phyloP scores from a whole-genome alignment of 2,113 vertebrate species.

The Cyprinodon tularosa region DNA sequence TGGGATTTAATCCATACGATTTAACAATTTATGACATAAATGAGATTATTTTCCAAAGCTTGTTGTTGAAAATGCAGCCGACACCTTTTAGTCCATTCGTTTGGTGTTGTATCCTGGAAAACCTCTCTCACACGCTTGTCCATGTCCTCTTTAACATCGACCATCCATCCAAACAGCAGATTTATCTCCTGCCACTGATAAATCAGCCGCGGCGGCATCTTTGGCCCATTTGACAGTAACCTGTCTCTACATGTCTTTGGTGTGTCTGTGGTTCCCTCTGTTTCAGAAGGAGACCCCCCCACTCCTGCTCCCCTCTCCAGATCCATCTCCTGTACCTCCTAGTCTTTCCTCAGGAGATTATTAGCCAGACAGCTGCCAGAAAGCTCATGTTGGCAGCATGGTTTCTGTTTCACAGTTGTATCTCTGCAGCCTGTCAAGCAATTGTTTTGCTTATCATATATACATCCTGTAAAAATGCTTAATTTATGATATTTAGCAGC shows the following conservation, averaged over 20 bases:
- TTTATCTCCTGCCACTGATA: neutral
- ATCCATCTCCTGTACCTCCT: slow-evolving; percentile 81
- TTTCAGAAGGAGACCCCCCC: slow-evolving; percentile 86
- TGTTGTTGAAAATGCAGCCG: slow-evolving; percentile 5
- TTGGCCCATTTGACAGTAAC: slow-evolving; percentile 42
- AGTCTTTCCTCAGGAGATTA: slow-evolving; percentile 56
- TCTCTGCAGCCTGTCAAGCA: slow-evolving; percentile 72
- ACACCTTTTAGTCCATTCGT: slow-evolving; percentile 10
- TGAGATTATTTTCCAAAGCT: neutral
- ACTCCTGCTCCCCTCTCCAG: slow-evolving; percentile 79
- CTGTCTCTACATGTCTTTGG: slow-evolving; percentile 64
- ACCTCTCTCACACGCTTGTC: slow-evolving; percentile 31
- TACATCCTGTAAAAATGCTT: slow-evolving; percentile 81
- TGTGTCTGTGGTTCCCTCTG: slow-evolving; percentile 82
- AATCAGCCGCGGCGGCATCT: slow-evolving; percentile 1
- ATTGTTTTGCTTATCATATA: slow-evolving; percentile 69
- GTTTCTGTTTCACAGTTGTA: slow-evolving; percentile 54
- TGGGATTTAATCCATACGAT: neutral
- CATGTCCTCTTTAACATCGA: slow-evolving; percentile 24
- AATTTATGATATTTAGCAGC: slow-evolving; percentile 87
- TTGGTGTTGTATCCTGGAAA: neutral
- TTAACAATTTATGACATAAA: neutral
- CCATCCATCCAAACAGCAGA: neutral
- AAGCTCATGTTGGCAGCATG: slow-evolving; percentile 31
- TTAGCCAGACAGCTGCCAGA: slow-evolving; percentile 17